Base-by-base conservation (phyloP, 2,113 vertebrate species). In the Protobothrops flavoviridis region DNA sequence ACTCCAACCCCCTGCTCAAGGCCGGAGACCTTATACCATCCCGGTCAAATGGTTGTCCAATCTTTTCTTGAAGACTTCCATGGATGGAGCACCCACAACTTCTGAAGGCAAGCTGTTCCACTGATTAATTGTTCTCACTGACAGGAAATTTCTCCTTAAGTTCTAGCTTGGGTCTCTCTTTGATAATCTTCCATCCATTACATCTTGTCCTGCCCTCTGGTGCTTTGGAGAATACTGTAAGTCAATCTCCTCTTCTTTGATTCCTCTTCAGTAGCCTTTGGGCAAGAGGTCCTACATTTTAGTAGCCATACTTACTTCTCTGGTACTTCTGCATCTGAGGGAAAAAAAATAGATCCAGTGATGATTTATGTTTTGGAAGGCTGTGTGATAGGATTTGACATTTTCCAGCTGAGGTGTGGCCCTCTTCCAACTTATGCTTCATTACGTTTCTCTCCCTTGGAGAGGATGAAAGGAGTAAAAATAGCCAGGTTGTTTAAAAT, bases 321-420 rank as follows among this genome's bases (percentile, higher is more conserved):
- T 94, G 29, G 3, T 87, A 39, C 21, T 69, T 88, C 13, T 64
- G 11, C 94, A 93, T 89, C 74, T 95, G 96, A 93, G 52, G 9
- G 0, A 0, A 0, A 24, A 11, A 17, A 93, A 93, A 97, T 91
- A 92, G 81, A 91, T 91, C 91, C 90, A 95, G 93, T 55, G 91
- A 94, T 97, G 97, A 98, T 97, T 98, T 98, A 97, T 97, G 97
- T 94, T 97, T 98, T 97, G 97, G 96, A 97, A 95, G 95, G 95
- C 95, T 95, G 93, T 91, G 96, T 97, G 97, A 98, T 97, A 97
- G 96, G 96, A 97, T 97, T 95, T 98, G 97, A 98, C 97, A 98
- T 98, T 98, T 98, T 98, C 97, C 98, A 97, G 97, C 97, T 98
- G 98, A 98, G 97, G 97, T 96, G 97, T 98, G 97, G 97, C 97